Conservation (phyloP, 2,888 invertebrate species). For the Cyrtodaria siliqua region DNA sequence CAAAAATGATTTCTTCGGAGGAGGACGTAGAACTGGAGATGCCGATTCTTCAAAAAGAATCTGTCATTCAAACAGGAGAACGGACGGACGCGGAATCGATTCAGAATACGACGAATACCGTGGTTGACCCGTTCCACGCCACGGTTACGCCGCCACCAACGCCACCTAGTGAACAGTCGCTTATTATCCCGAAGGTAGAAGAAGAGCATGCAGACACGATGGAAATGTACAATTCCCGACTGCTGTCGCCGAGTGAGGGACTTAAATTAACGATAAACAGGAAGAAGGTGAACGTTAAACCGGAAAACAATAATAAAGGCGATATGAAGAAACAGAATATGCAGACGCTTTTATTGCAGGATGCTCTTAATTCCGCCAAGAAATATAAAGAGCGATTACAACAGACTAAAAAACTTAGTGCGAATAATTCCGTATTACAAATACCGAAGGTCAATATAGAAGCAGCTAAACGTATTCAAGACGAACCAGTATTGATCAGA, state of each 20-base stretch:
- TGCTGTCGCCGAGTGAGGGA: constrained; percentile 43
- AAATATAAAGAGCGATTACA: constrained; percentile 48
- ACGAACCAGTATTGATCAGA: too few relatives aligned
- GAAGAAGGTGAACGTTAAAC: constrained; percentile 38
- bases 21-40: constrained; percentile 44
- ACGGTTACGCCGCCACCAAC: constrained; percentile 59
- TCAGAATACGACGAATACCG: constrained; percentile 1
- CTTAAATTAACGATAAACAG: constrained; percentile 48
- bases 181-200: constrained; percentile 20
- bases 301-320: not conserved
- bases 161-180: constrained; percentile 37
- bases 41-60: constrained; percentile 55
- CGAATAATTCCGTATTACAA: constrained; percentile 1
- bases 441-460: constrained; percentile 16
- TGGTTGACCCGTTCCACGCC: constrained; percentile 34
- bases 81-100: not conserved
- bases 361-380: constrained; percentile 47
- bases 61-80: not conserved
- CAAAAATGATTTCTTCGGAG: constrained; percentile 10
- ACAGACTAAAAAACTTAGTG: constrained; percentile 20
- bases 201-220: constrained; percentile 25
- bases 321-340: constrained; percentile 32
- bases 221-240: constrained; percentile 43
- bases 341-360: constrained; percentile 46
- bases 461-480: not conserved